phyloP scores from a whole-genome alignment of 2,113 vertebrate species.

The Meles meles region DNA sequence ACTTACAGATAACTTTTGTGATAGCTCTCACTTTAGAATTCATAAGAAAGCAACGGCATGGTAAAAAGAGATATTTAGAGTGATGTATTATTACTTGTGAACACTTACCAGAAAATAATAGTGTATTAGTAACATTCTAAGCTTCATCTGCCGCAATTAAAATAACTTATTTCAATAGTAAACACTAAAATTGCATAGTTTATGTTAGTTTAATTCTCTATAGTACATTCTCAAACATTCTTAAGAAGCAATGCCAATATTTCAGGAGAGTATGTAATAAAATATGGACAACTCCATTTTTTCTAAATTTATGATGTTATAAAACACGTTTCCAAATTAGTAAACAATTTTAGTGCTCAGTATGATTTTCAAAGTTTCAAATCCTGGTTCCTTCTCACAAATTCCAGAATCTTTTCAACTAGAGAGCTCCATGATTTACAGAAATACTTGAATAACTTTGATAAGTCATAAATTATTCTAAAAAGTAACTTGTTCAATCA shows the following conservation, averaged over 20 bases:
- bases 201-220: constrained; percentile 41
- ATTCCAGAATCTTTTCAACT: constrained; percentile 25
- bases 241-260: neutral
- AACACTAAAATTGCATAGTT: constrained; percentile 50
- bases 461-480: constrained; percentile 8
- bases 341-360: neutral
- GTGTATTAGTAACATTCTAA: constrained; percentile 16
- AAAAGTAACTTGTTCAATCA: neutral
- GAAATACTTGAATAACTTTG: constrained; percentile 5
- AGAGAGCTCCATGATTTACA: neutral
- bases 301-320: neutral
- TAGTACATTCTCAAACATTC: neutral
- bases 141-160: constrained; percentile 20
- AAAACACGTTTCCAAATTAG: constrained; percentile 32
- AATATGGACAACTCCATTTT: neutral
- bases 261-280: neutral
- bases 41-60: neutral
- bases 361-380: constrained; percentile 36
- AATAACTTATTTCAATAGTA: constrained; percentile 41
- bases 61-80: constrained; percentile 11
- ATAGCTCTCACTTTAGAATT: neutral
- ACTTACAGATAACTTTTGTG: neutral
- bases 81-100: neutral
- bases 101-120: constrained; percentile 40
- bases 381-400: neutral